Evolutionary conservation across 1,140 invertebrate genomes (phyloP), one percentile per base, ranked within the genome.

Genomic region (Apis dorsata): DNA sequence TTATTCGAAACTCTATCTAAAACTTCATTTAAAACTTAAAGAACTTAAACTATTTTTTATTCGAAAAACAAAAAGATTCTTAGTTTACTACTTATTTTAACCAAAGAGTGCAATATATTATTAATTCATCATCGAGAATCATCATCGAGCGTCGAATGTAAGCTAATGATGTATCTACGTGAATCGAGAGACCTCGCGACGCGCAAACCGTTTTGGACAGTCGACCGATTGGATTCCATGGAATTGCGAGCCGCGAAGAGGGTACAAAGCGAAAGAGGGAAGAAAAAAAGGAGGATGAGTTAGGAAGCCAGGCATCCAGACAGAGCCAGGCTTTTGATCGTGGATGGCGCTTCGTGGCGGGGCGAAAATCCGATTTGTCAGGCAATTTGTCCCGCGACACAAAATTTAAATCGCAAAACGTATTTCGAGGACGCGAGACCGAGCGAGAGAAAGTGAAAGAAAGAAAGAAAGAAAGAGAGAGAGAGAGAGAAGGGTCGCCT

Each of bases 331-430:
- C 75, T 84, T 79, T 85, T 85, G 80, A 86, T 80, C 88, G 70
- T 71, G 66, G 83, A 21, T 63, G 70, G 82, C 70, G 85, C 81
- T 82, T 83, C 72, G 81, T 51, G 63, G 62, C 86, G 70, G 72
- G 84, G 82, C 63, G 85, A 85, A 90, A 92, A 93, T 93, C 89
- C 83, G 90, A 93, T 93, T 93, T 93, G 89, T 90, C 90, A 92
- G 89, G 89, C 92, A 93, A 93, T 93, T 93, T 93, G 87, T 89
- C 85, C 87, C 86, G 91, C 90, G 92, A 93, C 93, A 93, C 93
- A 93, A 93, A 93, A 93, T 93, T 93, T 93, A 93, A 93, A 93
- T 93, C 90, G 92, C 91, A 93, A 93, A 93, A 92, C 90, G 87
- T 82, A 89, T 90, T 90, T 81, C 79, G 53, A 70, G 72, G 79